phyloP scores from a whole-genome alignment of 2,113 vertebrate species.

The Coryphaenoides rupestris region DNA sequence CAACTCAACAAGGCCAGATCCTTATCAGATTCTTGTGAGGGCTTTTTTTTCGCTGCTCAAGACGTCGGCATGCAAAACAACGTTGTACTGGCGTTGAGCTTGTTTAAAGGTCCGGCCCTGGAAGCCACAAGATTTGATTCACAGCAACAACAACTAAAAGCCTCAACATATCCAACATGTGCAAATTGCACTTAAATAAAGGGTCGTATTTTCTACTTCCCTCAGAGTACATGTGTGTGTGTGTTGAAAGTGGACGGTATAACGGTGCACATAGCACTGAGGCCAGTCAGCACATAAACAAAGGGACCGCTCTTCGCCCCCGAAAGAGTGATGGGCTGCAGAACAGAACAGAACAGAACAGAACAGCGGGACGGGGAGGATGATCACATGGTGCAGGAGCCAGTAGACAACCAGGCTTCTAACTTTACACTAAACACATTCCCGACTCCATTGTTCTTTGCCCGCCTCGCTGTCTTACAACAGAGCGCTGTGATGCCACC shows the following conservation, averaged over 20 bases:
- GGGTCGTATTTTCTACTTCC: neutral
- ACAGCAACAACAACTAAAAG: too few species aligned
- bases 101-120: too few species aligned
- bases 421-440: slow-evolving; percentile 21
- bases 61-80: too few species aligned
- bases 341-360: too few species aligned
- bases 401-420: slow-evolving; percentile 25
- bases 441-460: slow-evolving; percentile 17
- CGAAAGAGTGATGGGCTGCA: slow-evolving; percentile 31
- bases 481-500: slow-evolving; percentile 26
- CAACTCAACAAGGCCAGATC: slow-evolving; percentile 50
- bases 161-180: too few species aligned
- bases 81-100: too few species aligned
- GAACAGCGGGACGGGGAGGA: too few species aligned
- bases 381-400: slow-evolving; percentile 43
- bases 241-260: slow-evolving; percentile 42
- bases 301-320: slow-evolving; percentile 40
- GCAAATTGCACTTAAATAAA: too few species aligned
- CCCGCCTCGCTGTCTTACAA: neutral
- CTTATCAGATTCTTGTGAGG: slow-evolving; percentile 52
- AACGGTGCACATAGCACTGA: slow-evolving; percentile 35
- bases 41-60: too few species aligned
- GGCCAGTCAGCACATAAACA: slow-evolving; percentile 44
- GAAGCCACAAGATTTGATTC: too few species aligned
- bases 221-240: slow-evolving; percentile 26